Evolutionary conservation across 2,797 vertebrate species (phyloP), one percentile per base, ranked within the genome.

Genomic region (Lophotriccus pileatus): DNA sequence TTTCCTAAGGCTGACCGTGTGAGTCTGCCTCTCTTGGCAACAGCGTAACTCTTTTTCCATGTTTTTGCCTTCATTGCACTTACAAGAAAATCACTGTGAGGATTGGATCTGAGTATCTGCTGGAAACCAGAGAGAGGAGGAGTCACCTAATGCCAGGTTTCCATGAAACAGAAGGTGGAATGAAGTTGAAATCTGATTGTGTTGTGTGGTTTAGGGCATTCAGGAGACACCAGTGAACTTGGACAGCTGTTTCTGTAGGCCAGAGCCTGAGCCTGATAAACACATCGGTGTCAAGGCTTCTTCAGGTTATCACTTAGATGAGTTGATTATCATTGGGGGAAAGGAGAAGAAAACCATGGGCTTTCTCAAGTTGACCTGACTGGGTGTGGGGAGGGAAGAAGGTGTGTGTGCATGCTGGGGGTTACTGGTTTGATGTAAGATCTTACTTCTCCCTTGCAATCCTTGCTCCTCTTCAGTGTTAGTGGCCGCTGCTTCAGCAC

Each of bases 11-110:
- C 70, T 87, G 85, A 76, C 89, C 47, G 0, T 82, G 85, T 53
- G 85, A 94, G 80, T 4, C 63, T 84, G 70, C 60, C 25, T 81
- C 53, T 93, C 77, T 59, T 84, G 91, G 85, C 90, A 91, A 8
- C 64, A 80, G 77, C 23, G 1, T 16, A 66, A 12, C 56, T 91
- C 52, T 30, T 69, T 91, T 88, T 18, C 77, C 17, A 10, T 67
- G 50, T 43, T 91, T 59, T 22, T 86, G 63, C 63, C 83, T 86
- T 94, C 28, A 1, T 6, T 84, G 67, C 4, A 1, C 68, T 93
- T 46, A 73, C 1, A 19, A 44, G 69, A 50, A 88, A 59, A 86
- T 88, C 36, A 9, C 63, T 0, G 2, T 66, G n/a, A 90, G 77
- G 25, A 16, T 2, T 88, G 66, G 46, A 69, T 91, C 37, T 25